Base-by-base conservation (phyloP, 2,888 invertebrate genomes). In the Tubulanus polymorphus region DNA sequence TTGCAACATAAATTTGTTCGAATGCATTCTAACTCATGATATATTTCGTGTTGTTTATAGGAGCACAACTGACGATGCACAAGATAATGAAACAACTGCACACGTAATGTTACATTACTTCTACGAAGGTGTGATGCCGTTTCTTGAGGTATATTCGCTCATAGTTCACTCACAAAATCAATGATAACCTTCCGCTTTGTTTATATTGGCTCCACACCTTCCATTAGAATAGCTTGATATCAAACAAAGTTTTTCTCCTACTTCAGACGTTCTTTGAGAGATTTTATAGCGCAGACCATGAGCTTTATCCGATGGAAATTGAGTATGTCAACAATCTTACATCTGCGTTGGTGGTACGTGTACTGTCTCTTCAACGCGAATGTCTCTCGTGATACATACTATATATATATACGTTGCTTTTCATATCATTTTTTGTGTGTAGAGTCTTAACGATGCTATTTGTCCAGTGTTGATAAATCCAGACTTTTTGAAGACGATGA, bases 381-480 rank as follows among this genome's bases (percentile, higher is more conserved):
- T 23, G 23, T 6, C 20, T 51, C 5, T 15, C 12, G 37, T 29
- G 10, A 51, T 2, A 18, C 41, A 8, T 8, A 15, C 15, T 41
- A 23, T 41, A n/a, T 12, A 32, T 32, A 12, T 12, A 32, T n/a
- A n/a, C 35, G 10, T 10, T n/a, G 35, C 35, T 10, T n/a, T 32
- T n/a, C 35, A 32, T 32, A n/a, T 32, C 10, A 32, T n/a, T 10
- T 32, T 32, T 10, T n/a, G 35, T n/a, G 35, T 66, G 1, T 61
- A 76, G 77, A 70, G 74, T 66, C 75, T 76, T 62, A 71, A 73
- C 26, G 77, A 76, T 60, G 66, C 73, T 10, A 62, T 72, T 5
- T 74, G 75, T 5, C 74, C 76, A 5, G 60, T 73, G 49, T 57
- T 76, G 51, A 71, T 68, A 54, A 73, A 71, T 48, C 73, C 76